Base-by-base conservation (phyloP, 2,797 vertebrate genomes). In the Bradypus variegatus region DNA sequence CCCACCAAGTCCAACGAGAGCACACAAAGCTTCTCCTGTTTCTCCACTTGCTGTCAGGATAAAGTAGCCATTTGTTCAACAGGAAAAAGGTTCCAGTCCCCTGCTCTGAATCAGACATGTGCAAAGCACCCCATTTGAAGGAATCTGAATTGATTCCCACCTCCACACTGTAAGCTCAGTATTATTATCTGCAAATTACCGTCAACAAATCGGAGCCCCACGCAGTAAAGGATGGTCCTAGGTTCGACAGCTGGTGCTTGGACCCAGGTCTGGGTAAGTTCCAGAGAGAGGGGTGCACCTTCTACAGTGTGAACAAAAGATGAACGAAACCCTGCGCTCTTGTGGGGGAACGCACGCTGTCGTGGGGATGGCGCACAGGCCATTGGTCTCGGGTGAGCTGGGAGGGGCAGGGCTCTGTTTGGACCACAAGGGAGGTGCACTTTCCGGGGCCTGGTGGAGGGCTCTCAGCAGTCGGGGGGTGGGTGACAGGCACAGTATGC, bases 361-460 rank as follows among this genome's bases (percentile, higher is more conserved):
- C 25, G 31, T 0, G 1, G 13, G 38, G 76, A 38, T 6, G 33
- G 16, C 15, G 19, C 69, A 23, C 92, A 75, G 18, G 27, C 15
- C 0, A 4, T 4, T 1, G 6, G 45, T 48, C 41, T 29, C 12
- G 1, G 10, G 12, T 1, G 14, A 29, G 14, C 12, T 4, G 23
- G 12, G 9, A 2, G 9, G 15, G 55, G 29, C 38, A n/a, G 33
- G 58, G 18, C 3, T 0, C 33, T 11, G 16, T 36, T 1, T 19
- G 58, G 1, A 31, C 9, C 31, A 25, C 31, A 23, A 50, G 0
- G 16, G 27, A 1, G 9, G 25, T 2, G 1, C 18, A 25, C 45
- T 0, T 19, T 2, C n/a, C 18, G 19, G 77, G 58, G 18, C 50
- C 36, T 18, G 41, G 2, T 23, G 18, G 16, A 21, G 58, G 58